phyloP scores from a whole-genome alignment of 2,113 vertebrate species.

The Hepsetus odoe region DNA sequence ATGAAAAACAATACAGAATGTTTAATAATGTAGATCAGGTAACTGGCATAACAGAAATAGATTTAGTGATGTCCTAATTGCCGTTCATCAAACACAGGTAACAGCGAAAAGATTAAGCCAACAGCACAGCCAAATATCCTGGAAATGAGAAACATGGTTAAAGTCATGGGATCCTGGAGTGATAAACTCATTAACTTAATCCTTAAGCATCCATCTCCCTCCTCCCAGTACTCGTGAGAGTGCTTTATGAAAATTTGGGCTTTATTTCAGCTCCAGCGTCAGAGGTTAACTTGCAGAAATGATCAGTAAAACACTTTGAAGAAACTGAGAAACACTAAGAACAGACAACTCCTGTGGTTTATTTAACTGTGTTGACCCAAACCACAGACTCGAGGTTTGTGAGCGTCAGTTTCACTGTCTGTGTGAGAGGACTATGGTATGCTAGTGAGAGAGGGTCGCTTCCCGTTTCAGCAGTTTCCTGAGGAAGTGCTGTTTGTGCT shows the following conservation, averaged over 20 bases:
- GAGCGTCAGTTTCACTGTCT: neutral
- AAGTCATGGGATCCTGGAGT: constrained; percentile 8
- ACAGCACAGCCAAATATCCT: too few species aligned
- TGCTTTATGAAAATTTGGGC: neutral
- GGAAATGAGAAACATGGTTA: neutral
- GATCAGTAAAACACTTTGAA: neutral
- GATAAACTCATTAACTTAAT: constrained; percentile 14
- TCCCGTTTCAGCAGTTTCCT: constrained; percentile 44
- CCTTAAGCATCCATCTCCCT: neutral
- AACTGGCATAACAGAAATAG: too few species aligned
- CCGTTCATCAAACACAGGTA: neutral
- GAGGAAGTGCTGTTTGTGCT: constrained; percentile 31
- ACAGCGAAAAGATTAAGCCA: constrained; percentile 32
- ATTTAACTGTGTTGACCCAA: neutral
- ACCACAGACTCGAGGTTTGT: neutral
- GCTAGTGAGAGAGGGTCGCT: constrained; percentile 6
- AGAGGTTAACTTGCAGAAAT: neutral
- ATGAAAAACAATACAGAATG: too few species aligned
- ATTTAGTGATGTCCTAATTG: constrained; percentile 23
- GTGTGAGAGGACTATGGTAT: neutral
- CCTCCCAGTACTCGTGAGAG: neutral
- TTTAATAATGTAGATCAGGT: too few species aligned
- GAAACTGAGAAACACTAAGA: neutral
- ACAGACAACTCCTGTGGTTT: neutral
- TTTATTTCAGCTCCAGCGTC: neutral